Conservation (phyloP, 2,113 vertebrate genomes). For the Lepus timidus region DNA sequence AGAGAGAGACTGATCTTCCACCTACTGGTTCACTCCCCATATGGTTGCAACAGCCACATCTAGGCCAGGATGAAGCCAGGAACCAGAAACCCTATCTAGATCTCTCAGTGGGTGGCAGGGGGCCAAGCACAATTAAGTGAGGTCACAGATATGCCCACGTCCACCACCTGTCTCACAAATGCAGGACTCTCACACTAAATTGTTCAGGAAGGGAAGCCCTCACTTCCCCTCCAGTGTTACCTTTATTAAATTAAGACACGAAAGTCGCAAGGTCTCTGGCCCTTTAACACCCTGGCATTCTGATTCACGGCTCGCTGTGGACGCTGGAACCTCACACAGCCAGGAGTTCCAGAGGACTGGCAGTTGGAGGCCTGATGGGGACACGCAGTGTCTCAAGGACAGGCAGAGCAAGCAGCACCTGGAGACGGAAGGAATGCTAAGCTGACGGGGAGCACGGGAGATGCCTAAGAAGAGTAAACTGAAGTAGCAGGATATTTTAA, state of each 20-base stretch:
- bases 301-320: not conserved
- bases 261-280: not conserved
- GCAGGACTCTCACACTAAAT: not conserved
- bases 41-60: too few relatives aligned
- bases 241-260: not conserved
- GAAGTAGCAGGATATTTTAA: constrained; percentile 26
- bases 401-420: not conserved
- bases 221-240: not conserved
- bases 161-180: not conserved
- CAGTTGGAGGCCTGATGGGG: constrained; percentile 64
- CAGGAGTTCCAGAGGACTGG: not conserved
- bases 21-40: too few relatives aligned
- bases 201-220: not conserved
- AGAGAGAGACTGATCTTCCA: too few relatives aligned
- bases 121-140: too few relatives aligned
- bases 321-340: not conserved
- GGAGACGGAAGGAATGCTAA: constrained; percentile 1
- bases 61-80: too few relatives aligned
- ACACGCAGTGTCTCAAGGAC: not conserved
- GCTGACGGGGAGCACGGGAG: not conserved
- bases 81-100: too few relatives aligned
- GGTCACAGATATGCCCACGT: not conserved
- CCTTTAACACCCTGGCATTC: constrained; percentile 60
- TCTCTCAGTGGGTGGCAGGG: too few relatives aligned
- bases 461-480: not conserved